Evolutionary conservation across 1,140 invertebrate genomes (phyloP).

Genomic region (Zaprionus capensis): DNA sequence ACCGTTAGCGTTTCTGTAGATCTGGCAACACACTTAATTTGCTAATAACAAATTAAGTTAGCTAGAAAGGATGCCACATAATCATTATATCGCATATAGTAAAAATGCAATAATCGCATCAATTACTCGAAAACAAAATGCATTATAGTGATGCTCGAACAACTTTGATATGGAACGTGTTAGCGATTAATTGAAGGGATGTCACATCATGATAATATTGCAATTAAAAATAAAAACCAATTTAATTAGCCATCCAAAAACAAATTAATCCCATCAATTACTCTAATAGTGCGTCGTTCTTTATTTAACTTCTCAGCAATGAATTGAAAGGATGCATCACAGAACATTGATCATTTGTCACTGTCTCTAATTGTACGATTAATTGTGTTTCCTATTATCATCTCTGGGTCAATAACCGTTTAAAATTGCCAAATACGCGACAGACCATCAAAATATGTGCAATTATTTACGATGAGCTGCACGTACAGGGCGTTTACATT

Average conservation of each 20-base stretch:
- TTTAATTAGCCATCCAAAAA: background rate
- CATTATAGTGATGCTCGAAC: background rate
- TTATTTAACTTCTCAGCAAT: background rate
- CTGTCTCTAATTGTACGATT: slow-evolving; percentile 10
- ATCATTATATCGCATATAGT: too few species aligned
- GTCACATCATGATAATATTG: background rate
- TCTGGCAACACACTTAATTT: too few species aligned
- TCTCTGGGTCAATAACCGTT: slow-evolving; percentile 20
- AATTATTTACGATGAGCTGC: slow-evolving; percentile 30
- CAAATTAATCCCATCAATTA: background rate
- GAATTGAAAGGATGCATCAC: slow-evolving; percentile 7
- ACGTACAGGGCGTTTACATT: slow-evolving; percentile 16
- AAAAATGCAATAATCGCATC: too few species aligned
- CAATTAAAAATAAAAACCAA: background rate
- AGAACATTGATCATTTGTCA: slow-evolving; percentile 10
- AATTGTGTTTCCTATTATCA: slow-evolving; percentile 10
- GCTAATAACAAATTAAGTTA: too few species aligned
- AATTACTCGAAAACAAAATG: too few species aligned
- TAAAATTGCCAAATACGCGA: slow-evolving; percentile 19
- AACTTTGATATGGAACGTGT: background rate
- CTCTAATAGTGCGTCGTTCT: background rate
- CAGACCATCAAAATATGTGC: slow-evolving; percentile 9
- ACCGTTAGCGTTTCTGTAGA: background rate
- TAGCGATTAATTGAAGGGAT: slow-evolving; percentile 3
- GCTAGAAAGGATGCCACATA: too few species aligned